Base-by-base conservation (phyloP, 2,113 vertebrate genomes). In the Lanius ludovicianus region DNA sequence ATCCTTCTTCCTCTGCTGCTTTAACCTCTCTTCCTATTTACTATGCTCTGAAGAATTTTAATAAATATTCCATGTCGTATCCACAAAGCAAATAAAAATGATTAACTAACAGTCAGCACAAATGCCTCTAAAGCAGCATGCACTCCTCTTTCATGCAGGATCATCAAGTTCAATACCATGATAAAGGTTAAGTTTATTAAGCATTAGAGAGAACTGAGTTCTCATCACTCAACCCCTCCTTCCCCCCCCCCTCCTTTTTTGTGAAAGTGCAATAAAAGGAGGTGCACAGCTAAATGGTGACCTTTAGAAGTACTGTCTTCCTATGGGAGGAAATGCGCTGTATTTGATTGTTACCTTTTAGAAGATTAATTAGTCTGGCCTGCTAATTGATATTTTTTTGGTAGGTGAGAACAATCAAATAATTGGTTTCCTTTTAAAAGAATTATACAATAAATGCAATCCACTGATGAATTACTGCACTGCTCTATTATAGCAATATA, bases 111-210 rank as follows among this genome's bases (percentile, higher is more conserved):
- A 96, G 88, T 67, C 73, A 63, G 86, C 95, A 95, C 60, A 93
- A 97, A 96, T 20, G 41, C 49, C 75, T 97, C 92, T 78, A 86
- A 95, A 95, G 83, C 56, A 71, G 78, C 68, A 70, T 5, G 47
- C 28, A 33, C 47, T 96, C 91, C 82, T 92, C 68, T 85, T 96
- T 96, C 93, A 96, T 70, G 81, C 53, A 91, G 85, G 96, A 98
- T 97, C 78, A 95, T 78, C 92, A 93, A 94, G 82, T 76, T 78
- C 94, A 85, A 96, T 73, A 88, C 88, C 68, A 90, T 22, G 78
- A 71, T 80, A 87, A 97, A 97, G 89, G 93, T 96, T 96, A 98
- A 91, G 53, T 96, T 96, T 92, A 93, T 94, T 88, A 97, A 97
- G 86, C 96, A 96, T 77, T 97, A 87, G 68, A 91, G 41, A 94